Percentiles rank a stretch among this genome's conserved stretches.
phyloP scores from a whole-genome alignment of 2,113 vertebrate genomes.

The Mohoua ochrocephala region DNA sequence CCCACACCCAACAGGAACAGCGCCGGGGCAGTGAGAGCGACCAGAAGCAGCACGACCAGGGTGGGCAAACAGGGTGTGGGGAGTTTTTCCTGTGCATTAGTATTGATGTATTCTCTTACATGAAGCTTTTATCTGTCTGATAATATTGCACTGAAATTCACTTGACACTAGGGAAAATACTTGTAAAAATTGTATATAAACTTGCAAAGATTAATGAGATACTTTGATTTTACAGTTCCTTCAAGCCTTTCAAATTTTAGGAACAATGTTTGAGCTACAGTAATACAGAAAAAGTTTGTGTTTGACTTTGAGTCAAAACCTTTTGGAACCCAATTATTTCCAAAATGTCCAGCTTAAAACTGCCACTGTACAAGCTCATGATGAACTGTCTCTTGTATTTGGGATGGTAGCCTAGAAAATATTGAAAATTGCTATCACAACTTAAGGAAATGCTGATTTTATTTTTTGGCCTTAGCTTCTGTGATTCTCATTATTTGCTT shows the following conservation, averaged over 20 bases:
- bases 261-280: background rate
- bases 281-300: background rate
- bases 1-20: accelerated
- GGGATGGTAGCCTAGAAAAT: background rate
- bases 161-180: background rate
- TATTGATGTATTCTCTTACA: background rate
- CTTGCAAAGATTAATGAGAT: background rate
- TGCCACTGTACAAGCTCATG: background rate
- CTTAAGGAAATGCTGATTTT: background rate
- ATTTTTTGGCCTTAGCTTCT: background rate
- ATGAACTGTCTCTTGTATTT: background rate
- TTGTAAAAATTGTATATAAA: background rate
- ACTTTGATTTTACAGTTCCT: background rate
- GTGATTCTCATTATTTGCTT: background rate
- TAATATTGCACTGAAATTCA: background rate
- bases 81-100: background rate
- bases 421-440: background rate
- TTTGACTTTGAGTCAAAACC: background rate
- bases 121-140: background rate
- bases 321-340: background rate
- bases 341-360: background rate
- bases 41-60: accelerated
- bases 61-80: background rate
- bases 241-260: background rate
- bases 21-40: background rate